Evolutionary conservation across 1,140 invertebrate genomes (phyloP).

Genomic region (Paraescarpia echinospica): DNA sequence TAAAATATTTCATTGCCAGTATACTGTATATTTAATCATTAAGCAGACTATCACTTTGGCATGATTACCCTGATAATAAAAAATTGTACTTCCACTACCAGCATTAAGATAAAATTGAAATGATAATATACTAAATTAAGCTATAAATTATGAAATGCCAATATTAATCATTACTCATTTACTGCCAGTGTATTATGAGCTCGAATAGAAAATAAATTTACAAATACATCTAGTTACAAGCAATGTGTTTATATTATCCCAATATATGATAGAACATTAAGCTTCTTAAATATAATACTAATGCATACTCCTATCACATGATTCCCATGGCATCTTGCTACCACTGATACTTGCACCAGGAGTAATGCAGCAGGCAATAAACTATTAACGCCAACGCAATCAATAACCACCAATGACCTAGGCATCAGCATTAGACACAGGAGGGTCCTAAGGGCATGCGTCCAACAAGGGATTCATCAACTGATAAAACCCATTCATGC

Average conservation of each 20-base stretch:
- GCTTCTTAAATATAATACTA: neutral
- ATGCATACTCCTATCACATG: neutral
- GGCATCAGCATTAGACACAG: neutral
- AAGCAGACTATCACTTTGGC: no score
- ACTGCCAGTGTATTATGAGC: no score
- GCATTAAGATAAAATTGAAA: no score
- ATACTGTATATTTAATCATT: no score
- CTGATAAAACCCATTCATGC: neutral
- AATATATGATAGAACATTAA: neutral
- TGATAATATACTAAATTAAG: no score
- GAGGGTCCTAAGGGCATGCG: neutral
- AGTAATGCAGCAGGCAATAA: neutral
- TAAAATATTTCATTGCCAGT: no score
- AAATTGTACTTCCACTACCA: no score
- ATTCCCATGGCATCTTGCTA: neutral
- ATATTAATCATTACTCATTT: no score
- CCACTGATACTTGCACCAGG: neutral
- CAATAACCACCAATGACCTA: neutral
- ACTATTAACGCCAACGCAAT: constrained; percentile 5
- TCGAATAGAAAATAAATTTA: neutral
- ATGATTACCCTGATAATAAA: no score
- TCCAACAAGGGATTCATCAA: neutral
- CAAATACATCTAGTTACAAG: neutral
- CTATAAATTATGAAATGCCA: no score
- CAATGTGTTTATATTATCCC: neutral